These are phyloP conservation scores for Drosophila neoperkinsi DNA, from an alignment of 2,888 invertebrate species.

Conservation along the genomic window DNA sequence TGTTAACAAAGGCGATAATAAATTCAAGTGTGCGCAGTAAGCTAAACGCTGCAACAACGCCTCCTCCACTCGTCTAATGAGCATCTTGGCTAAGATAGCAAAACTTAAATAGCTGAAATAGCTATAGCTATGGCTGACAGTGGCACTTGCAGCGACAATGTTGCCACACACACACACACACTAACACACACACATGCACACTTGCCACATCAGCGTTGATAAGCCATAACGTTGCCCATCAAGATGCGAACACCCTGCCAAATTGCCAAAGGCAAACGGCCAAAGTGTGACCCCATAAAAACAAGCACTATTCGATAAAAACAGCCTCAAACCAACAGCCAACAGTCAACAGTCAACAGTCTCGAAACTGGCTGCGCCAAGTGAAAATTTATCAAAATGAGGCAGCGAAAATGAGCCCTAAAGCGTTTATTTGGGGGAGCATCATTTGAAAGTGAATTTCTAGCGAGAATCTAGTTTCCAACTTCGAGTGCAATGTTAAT, in stretches of 20 bases:
- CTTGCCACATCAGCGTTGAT: constrained; percentile 22
- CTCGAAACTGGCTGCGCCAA: background rate
- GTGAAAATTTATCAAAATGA: background rate
- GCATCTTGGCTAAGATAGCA: constrained; percentile 48
- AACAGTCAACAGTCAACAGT: background rate
- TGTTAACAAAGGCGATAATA: constrained; percentile 52
- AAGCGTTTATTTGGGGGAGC: background rate
- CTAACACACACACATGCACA: constrained; percentile 11
- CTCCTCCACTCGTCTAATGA: constrained; percentile 36
- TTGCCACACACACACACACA: constrained; percentile 22
- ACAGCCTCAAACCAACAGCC: background rate
- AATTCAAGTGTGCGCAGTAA: constrained; percentile 43
- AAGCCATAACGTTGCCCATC: constrained; percentile 27
- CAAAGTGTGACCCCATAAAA: constrained; percentile 3
- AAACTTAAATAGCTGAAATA: constrained; percentile 37
- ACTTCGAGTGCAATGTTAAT: background rate
- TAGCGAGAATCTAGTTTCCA: background rate
- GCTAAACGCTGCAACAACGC: constrained; percentile 34
- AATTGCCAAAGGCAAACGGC: constrained; percentile 17
- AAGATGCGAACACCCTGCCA: constrained; percentile 16
- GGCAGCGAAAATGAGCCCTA: background rate
- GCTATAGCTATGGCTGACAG: constrained; percentile 5
- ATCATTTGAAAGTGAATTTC: background rate
- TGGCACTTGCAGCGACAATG: constrained; percentile 31
- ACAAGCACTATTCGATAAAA: constrained; percentile 3